Percentiles rank a stretch among this genome's conserved stretches.
phyloP scores from a whole-genome alignment of 2,113 vertebrate species.

The Callospermophilus lateralis region DNA sequence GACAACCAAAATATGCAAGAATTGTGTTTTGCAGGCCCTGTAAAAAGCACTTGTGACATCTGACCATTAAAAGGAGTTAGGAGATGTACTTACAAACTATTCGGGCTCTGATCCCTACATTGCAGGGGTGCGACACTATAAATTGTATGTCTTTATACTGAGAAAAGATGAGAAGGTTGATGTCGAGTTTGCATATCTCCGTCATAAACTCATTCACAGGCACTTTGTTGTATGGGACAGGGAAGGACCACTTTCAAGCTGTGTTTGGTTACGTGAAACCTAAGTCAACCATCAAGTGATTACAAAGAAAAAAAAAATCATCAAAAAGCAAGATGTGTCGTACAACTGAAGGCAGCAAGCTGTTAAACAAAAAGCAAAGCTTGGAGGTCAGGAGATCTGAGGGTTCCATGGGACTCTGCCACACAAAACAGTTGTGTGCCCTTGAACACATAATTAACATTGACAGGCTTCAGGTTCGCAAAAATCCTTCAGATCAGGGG shows the following conservation, averaged over 20 bases:
- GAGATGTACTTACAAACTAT: slow-evolving; percentile 78
- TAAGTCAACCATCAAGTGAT: slow-evolving; percentile 21
- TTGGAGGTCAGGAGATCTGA: slow-evolving; percentile 37
- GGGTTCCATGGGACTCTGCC: neutral
- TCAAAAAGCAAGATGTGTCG: slow-evolving; percentile 46
- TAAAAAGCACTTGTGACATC: slow-evolving; percentile 73
- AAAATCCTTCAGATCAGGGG: neutral
- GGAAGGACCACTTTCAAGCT: slow-evolving; percentile 57
- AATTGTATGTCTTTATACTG: slow-evolving; percentile 27
- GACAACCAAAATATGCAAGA: slow-evolving; percentile 75
- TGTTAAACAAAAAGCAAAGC: slow-evolving; percentile 48
- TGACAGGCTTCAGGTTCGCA: neutral
- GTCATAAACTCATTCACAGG: slow-evolving; percentile 59
- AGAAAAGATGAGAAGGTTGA: slow-evolving; percentile 61
- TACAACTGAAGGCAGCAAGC: slow-evolving; percentile 30
- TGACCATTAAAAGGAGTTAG: slow-evolving; percentile 75
- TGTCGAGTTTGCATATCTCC: neutral
- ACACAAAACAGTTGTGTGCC: neutral
- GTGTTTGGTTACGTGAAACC: slow-evolving; percentile 73
- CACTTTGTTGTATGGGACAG: slow-evolving; percentile 36
- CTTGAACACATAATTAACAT: neutral
- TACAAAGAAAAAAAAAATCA: neutral
- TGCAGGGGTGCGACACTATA: slow-evolving; percentile 19
- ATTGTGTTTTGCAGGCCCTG: slow-evolving; percentile 48
- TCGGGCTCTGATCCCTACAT: slow-evolving; percentile 64